phyloP scores from a whole-genome alignment of 2,113 vertebrate species.

The Phocoena sinus region DNA sequence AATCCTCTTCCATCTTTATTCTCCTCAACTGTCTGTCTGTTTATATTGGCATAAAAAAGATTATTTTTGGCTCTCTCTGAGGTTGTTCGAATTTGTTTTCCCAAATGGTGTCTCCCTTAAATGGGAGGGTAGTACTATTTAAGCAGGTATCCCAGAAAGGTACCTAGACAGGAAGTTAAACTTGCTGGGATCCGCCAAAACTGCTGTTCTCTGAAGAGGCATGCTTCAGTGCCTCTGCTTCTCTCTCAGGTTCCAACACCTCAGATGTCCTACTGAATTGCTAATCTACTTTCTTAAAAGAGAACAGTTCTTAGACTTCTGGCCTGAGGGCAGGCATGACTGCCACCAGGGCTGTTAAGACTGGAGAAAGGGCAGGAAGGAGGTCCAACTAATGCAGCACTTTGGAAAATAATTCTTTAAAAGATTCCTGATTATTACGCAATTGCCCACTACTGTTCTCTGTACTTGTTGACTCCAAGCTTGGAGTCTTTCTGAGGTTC shows the following conservation, averaged over 20 bases:
- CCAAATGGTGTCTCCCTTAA: neutral
- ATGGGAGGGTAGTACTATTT: neutral
- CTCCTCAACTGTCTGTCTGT: neutral
- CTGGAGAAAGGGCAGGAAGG: neutral
- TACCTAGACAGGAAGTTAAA: neutral
- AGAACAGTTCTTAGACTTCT: neutral
- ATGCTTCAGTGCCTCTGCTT: neutral
- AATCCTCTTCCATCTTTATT: constrained; percentile 31
- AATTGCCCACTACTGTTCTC: neutral
- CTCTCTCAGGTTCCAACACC: neutral
- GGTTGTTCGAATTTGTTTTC: neutral
- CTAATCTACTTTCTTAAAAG: neutral
- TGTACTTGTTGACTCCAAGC: constrained; percentile 2
- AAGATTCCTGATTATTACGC: constrained; percentile 18
- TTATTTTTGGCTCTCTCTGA: neutral
- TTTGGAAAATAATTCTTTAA: constrained; percentile 15
- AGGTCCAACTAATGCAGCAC: neutral
- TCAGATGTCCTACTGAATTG: neutral
- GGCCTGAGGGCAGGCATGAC: neutral
- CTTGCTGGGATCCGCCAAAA: neutral
- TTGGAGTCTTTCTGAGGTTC: constrained; percentile 9
- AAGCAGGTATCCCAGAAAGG: neutral
- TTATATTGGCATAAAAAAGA: neutral
- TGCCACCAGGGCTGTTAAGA: neutral
- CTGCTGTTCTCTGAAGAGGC: neutral